phyloP scores from a whole-genome alignment of 2,113 vertebrate genomes.

The Odobenus rosmarus region DNA sequence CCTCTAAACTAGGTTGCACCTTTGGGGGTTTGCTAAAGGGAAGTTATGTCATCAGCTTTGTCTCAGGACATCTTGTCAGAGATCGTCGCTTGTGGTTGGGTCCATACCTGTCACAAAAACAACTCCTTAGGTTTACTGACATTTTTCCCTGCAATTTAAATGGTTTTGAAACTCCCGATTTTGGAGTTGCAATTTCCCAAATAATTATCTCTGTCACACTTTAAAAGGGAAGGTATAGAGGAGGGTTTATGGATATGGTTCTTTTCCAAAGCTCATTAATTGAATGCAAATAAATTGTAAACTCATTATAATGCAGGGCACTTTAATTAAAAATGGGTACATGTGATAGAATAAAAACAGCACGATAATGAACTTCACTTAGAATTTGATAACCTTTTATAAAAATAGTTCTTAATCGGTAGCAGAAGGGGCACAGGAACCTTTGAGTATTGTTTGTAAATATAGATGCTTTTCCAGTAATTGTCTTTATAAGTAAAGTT shows the following conservation, averaged over 20 bases:
- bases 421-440: not conserved
- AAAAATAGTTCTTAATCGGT: slow-evolving; percentile 58
- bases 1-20: not conserved
- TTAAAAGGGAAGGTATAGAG: slow-evolving; percentile 3
- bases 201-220: not conserved
- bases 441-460: slow-evolving; percentile 32
- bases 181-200: not conserved
- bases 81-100: not conserved
- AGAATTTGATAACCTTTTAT: slow-evolving; percentile 59
- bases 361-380: slow-evolving; percentile 36
- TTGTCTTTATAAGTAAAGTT: slow-evolving; percentile 45
- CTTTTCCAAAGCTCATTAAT: slow-evolving; percentile 55
- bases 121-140: not conserved
- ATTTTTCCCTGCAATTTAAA: not conserved
- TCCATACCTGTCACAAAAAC: not conserved
- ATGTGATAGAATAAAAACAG: slow-evolving; percentile 52
- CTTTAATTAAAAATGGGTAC: slow-evolving; percentile 71
- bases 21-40: not conserved
- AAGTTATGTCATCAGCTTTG: not conserved
- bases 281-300: slow-evolving; percentile 57
- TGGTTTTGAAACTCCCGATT: not conserved
- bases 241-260: not conserved
- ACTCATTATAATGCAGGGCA: slow-evolving; percentile 37
- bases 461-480: not conserved
- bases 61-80: not conserved